Base-by-base conservation (phyloP, 1,140 invertebrate species). In the Nasonia giraulti region DNA sequence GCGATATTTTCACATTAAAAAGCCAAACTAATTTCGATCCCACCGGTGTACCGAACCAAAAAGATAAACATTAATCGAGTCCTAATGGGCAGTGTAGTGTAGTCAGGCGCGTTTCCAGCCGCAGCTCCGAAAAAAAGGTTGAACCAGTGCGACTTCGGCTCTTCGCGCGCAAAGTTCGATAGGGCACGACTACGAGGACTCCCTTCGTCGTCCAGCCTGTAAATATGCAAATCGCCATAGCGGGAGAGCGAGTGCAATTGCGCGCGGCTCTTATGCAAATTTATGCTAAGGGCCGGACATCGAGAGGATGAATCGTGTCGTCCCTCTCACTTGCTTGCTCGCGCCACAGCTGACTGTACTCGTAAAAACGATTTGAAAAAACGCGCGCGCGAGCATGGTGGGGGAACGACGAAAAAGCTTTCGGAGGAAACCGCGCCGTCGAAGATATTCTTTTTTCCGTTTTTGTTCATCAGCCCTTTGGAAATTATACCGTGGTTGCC, bases 271-370 rank as follows among this genome's bases (percentile, higher is more conserved):
- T 86, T 85, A 89, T 89, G 89, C 85, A 89, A 88, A 89, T 89
- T 88, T 89, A 89, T 89, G 88, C 87, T 88, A 87, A 89, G 69
- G 84, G 82, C 77, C 55, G 83, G 74, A 88, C 88, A 89, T 87
- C 86, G 88, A 89, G 87, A 83, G 69, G 71, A 84, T 50, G 83
- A 80, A 78, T 78, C 68, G 69, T 62, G 55, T 47, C 44, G 2
- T 73, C 44, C 83, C 76, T 79, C 74, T 37, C 40, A n/a, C 75
- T n/a, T 44, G 75, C 23, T 47, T 50, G 69, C 74, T 83, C 76
- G 68, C 47, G 55, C 69, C 81, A 81, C 78, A 83, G 82, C 81
- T 86, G 82, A 83, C 82, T 71, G 4, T 66, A 62, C 68, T 83
- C 81, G 82, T 83, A 83, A 86, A 86, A 84, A 55, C 76, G 74